Conservation (phyloP, 2,888 invertebrate species). For the Melolontha melolontha region DNA sequence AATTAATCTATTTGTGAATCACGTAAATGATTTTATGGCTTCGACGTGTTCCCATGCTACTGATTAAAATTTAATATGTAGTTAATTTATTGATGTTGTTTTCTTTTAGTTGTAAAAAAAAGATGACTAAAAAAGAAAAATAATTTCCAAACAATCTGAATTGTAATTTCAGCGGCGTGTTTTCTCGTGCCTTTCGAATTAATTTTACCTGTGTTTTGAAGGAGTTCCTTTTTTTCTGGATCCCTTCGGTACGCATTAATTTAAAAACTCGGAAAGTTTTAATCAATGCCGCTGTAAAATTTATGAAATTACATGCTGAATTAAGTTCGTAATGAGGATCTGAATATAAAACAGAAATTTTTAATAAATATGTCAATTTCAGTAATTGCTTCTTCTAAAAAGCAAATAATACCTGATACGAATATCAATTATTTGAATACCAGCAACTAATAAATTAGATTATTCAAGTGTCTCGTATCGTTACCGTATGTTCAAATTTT, state of each 20-base stretch:
- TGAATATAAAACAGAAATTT: constrained; percentile 10
- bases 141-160: neutral
- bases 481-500: too few relatives aligned
- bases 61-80: neutral
- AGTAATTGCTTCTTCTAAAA: too few relatives aligned
- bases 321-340: constrained; percentile 6
- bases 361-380: neutral
- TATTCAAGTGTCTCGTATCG: too few relatives aligned
- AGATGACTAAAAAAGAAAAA: too few relatives aligned
- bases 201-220: neutral
- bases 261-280: constrained; percentile 12
- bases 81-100: neutral
- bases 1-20: constrained; percentile 9
- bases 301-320: constrained; percentile 12
- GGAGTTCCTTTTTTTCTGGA: constrained; percentile 2
- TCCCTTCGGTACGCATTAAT: constrained; percentile 3
- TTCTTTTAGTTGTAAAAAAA: too few relatives aligned
- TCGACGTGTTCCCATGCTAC: neutral
- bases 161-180: neutral
- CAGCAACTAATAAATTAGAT: too few relatives aligned
- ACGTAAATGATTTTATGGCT: neutral
- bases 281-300: constrained; percentile 9
- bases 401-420: too few relatives aligned
- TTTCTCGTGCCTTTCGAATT: neutral
- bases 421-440: too few relatives aligned